These are phyloP conservation scores for Brienomyrus brachyistius DNA, from an alignment of 2,113 vertebrate species.

Conservation along the genomic window DNA sequence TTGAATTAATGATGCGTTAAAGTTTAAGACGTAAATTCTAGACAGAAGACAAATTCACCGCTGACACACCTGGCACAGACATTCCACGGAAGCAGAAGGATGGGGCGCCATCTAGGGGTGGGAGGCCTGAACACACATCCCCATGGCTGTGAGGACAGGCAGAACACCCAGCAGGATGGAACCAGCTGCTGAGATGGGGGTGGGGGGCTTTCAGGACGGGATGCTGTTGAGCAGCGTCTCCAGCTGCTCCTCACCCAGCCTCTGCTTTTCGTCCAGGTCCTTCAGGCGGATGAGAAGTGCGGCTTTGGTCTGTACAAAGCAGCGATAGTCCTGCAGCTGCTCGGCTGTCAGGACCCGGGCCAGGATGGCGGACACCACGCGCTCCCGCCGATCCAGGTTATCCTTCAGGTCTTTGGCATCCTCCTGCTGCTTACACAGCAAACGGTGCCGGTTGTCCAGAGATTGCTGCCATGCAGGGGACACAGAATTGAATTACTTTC, in stretches of 20 bases:
- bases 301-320: constrained; percentile 76
- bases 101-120: not conserved
- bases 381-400: constrained; percentile 82
- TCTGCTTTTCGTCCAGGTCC: constrained; percentile 79
- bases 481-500: not conserved
- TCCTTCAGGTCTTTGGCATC: constrained; percentile 90
- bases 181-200: not conserved
- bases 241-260: constrained; percentile 75
- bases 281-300: constrained; percentile 81
- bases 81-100: not conserved
- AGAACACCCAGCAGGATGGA: not conserved
- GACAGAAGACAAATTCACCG: not conserved
- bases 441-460: constrained; percentile 70
- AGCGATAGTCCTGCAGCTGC: constrained; percentile 71
- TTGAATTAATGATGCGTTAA: not conserved
- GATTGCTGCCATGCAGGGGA: constrained; percentile 61
- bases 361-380: constrained; percentile 72
- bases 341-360: constrained; percentile 61
- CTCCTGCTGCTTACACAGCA: constrained; percentile 78
- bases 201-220: constrained; percentile 29
- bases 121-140: not conserved
- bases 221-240: constrained; percentile 61
- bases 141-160: not conserved
- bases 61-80: not conserved
- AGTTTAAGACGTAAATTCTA: not conserved